phyloP scores from a whole-genome alignment of 2,113 vertebrate genomes.

The Thalassarche chlororhynchos region DNA sequence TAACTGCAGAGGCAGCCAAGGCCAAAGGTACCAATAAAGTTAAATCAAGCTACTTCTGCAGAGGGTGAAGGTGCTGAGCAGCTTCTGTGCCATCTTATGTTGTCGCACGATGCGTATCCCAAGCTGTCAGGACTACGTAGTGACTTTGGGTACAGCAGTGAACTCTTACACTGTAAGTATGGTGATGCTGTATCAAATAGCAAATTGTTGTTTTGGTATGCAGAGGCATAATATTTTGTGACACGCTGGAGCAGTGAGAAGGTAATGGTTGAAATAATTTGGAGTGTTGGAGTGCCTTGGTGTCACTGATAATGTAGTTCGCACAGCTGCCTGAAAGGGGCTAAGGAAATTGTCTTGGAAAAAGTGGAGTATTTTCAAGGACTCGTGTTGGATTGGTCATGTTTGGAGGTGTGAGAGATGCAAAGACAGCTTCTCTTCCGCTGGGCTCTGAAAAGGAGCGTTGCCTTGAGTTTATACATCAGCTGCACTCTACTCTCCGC shows the following conservation, averaged over 20 bases:
- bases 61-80: not conserved
- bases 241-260: not conserved
- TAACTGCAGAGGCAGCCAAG: not conserved
- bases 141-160: not conserved
- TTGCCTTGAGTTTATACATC: not conserved
- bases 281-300: not conserved
- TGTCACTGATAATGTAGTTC: not conserved
- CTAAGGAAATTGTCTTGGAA: not conserved
- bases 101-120: not conserved
- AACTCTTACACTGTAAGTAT: rapidly evolving
- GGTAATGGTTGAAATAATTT: not conserved
- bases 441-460: rapidly evolving
- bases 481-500: not conserved
- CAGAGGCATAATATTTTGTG: not conserved
- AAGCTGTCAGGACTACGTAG: rapidly evolving
- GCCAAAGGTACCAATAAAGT: not conserved
- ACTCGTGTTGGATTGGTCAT: rapidly evolving
- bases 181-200: not conserved
- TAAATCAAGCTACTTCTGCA: not conserved
- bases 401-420: not conserved
- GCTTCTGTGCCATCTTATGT: not conserved
- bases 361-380: not conserved
- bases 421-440: not conserved
- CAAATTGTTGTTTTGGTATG: not conserved
- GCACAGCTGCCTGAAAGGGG: not conserved